phyloP scores from a whole-genome alignment of 2,113 vertebrate genomes.

The Crotalus tigris region DNA sequence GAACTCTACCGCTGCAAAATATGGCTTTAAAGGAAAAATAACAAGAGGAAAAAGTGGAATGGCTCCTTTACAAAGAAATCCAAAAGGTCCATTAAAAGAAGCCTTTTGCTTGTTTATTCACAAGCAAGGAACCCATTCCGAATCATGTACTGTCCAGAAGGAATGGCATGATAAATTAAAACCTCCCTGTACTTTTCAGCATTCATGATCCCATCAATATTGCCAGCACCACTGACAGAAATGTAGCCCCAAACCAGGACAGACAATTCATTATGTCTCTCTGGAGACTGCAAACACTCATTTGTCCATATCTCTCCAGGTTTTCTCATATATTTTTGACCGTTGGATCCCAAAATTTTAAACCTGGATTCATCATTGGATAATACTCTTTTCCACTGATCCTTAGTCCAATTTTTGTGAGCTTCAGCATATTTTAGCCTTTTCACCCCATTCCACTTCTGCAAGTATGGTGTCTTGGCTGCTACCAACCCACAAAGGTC shows the following conservation, averaged over 20 bases:
- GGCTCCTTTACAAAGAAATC: no score
- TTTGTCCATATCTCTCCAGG: not conserved
- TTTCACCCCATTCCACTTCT: not conserved
- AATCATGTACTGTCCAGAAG: no score
- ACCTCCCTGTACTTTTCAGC: not conserved
- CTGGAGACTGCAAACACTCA: not conserved
- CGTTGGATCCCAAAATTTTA: no score
- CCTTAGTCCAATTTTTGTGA: not conserved
- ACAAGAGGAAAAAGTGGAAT: no score
- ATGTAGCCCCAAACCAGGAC: not conserved
- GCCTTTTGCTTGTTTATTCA: no score
- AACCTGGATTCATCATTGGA: no score
- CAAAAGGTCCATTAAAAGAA: no score
- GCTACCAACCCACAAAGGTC: not conserved
- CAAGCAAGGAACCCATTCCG: no score
- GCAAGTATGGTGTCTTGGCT: not conserved
- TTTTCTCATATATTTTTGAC: not conserved
- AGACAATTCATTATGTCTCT: not conserved
- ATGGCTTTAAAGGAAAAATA: no score
- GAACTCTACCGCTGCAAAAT: no score
- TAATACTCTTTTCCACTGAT: not conserved
- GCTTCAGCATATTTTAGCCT: not conserved
- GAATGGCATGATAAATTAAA: not conserved
- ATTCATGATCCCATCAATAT: not conserved
- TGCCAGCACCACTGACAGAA: not conserved